Evolutionary conservation across 2,888 invertebrate genomes (phyloP).

Genomic region (Hirtodrosophila confusa): DNA sequence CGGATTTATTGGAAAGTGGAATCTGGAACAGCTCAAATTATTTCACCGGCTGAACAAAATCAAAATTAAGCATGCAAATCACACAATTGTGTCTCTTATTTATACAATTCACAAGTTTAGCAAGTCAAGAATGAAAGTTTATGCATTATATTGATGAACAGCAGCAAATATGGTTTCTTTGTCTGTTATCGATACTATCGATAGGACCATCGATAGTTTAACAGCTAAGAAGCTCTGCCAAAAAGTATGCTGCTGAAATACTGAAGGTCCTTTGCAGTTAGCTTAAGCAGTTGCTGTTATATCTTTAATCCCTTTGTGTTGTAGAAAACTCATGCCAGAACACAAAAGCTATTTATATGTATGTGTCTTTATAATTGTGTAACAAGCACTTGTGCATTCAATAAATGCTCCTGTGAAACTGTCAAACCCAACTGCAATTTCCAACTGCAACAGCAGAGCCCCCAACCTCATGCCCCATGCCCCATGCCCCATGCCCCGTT

Average conservation of each 20-base stretch:
- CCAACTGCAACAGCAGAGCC: slow-evolving; percentile 15
- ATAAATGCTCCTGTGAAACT: slow-evolving; percentile 36
- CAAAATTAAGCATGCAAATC: no score
- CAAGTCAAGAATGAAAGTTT: no score
- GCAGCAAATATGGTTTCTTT: no score
- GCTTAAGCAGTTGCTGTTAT: slow-evolving; percentile 24
- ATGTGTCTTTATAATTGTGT: neutral
- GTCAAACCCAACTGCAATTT: slow-evolving; percentile 40
- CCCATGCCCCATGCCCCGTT: neutral
- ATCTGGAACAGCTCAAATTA: no score
- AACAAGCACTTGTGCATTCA: slow-evolving; percentile 33
- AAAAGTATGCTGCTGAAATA: slow-evolving; percentile 21
- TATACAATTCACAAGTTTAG: no score
- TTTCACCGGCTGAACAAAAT: no score
- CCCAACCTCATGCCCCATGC: neutral
- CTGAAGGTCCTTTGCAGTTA: slow-evolving; percentile 12
- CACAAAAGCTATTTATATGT: neutral
- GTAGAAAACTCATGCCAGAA: slow-evolving; percentile 20
- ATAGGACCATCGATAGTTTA: no score
- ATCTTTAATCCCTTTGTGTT: slow-evolving; percentile 5
- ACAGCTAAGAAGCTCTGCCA: neutral
- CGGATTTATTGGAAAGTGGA: no score
- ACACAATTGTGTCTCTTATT: no score
- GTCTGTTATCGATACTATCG: no score
- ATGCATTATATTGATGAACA: no score